These are phyloP conservation scores for Crocallis elinguaria DNA, from an alignment of 2,888 invertebrate species.

Conservation along the genomic window DNA sequence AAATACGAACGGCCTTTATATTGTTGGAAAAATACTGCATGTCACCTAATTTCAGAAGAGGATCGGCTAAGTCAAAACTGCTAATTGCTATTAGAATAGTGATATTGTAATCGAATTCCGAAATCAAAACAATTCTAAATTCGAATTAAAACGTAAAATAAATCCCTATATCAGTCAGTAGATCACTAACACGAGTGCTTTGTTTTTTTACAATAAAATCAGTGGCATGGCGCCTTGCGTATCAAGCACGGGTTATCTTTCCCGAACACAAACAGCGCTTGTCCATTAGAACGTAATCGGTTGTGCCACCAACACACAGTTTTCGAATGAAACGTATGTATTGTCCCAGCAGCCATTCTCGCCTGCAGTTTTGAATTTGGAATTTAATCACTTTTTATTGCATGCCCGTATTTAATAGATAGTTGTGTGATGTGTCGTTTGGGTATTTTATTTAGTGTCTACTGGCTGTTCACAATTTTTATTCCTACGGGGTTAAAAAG, in stretches of 20 bases:
- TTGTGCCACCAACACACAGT: constrained; percentile 82
- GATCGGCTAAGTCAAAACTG: too few species aligned
- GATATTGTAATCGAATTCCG: neutral
- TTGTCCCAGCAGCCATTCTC: constrained; percentile 54
- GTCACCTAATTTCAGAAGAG: too few species aligned
- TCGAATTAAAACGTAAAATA: constrained; percentile 38
- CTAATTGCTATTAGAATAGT: too few species aligned
- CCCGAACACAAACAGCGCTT: constrained; percentile 81
- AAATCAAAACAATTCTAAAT: constrained; percentile 3
- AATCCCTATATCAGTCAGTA: constrained; percentile 55
- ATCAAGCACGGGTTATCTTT: constrained; percentile 78
- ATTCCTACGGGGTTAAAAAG: too few species aligned
- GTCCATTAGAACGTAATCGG: constrained; percentile 85
- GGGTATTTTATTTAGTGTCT: neutral
- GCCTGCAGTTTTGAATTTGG: constrained; percentile 59
- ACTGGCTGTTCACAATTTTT: too few species aligned
- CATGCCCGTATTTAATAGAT: too few species aligned
- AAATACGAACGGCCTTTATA: too few species aligned
- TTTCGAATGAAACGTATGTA: constrained; percentile 46
- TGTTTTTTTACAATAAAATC: constrained; percentile 63
- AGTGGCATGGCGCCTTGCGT: constrained; percentile 82
- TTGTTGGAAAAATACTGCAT: too few species aligned
- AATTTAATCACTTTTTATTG: constrained; percentile 43
- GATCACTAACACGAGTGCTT: constrained; percentile 53
- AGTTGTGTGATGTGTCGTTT: constrained; percentile 37